These are phyloP conservation scores for Fregata magnificens DNA, from an alignment of 2,113 vertebrate genomes.

Conservation along the genomic window DNA sequence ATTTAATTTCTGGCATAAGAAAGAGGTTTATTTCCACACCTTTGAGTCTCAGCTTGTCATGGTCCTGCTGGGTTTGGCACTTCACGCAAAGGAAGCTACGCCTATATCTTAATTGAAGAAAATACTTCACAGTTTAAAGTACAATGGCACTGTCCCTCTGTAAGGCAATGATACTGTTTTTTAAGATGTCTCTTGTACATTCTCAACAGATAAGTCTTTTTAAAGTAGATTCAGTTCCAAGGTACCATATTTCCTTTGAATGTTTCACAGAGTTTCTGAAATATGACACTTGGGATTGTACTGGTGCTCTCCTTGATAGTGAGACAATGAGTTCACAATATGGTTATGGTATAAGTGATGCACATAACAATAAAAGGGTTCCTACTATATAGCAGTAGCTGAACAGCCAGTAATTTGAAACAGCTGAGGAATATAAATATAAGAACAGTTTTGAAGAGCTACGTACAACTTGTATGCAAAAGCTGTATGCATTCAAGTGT, in stretches of 20 bases:
- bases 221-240: not conserved
- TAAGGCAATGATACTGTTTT: not conserved
- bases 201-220: not conserved
- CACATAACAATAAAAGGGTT: not conserved
- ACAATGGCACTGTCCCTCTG: not conserved
- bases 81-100: rapidly evolving
- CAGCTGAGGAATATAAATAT: not conserved
- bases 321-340: too few species aligned
- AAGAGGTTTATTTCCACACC: not conserved
- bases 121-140: not conserved
- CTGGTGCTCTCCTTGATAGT: not conserved
- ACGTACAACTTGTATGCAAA: not conserved
- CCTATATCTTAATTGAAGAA: not conserved
- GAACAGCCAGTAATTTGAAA: not conserved
- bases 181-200: not conserved
- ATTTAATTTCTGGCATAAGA: not conserved
- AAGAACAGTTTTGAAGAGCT: not conserved
- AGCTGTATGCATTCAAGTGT: not conserved
- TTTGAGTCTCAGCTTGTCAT: not conserved
- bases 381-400: not conserved
- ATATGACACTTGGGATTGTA: not conserved
- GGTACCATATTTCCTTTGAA: not conserved
- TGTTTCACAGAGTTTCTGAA: not conserved
- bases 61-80: not conserved
- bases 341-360: not conserved